These are phyloP conservation scores for Siphonodentalium dalli DNA, from an alignment of 2,888 invertebrate genomes.

Conservation along the genomic window DNA sequence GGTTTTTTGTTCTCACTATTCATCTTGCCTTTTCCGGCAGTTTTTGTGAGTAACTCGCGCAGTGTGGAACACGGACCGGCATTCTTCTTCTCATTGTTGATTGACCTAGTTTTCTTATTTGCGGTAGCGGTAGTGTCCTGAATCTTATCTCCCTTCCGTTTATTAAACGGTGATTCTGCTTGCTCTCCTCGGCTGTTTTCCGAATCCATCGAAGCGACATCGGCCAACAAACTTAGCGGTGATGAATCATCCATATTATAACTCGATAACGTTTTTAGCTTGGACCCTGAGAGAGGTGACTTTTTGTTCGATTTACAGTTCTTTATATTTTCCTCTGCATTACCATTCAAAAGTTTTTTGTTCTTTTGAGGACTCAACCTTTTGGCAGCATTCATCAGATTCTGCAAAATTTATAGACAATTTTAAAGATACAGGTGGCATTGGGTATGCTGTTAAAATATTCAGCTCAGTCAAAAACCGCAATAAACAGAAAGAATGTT, in stretches of 20 bases:
- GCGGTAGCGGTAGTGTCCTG: slow-evolving; percentile 39
- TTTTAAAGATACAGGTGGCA: too few relatives aligned
- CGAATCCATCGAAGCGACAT: slow-evolving; percentile 72
- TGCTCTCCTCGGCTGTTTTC: slow-evolving; percentile 46
- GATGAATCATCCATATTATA: slow-evolving; percentile 48
- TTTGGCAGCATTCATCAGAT: slow-evolving; percentile 50
- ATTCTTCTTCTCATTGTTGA: slow-evolving; percentile 42
- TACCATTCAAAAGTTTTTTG: slow-evolving; percentile 58
- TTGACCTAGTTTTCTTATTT: slow-evolving; percentile 23
- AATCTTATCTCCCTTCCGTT: slow-evolving; percentile 36
- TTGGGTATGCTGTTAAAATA: too few relatives aligned
- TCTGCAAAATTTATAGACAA: slow-evolving; percentile 31
- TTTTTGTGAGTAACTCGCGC: slow-evolving; percentile 80
- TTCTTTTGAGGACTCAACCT: slow-evolving; percentile 39
- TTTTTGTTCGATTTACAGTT: slow-evolving; percentile 35
- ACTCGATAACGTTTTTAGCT: slow-evolving; percentile 30
- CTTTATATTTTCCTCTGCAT: slow-evolving; percentile 46
- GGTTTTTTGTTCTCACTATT: slow-evolving; percentile 71
- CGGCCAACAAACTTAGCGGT: slow-evolving; percentile 74
- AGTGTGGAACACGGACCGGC: slow-evolving; percentile 77
- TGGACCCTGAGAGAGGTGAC: slow-evolving; percentile 35
- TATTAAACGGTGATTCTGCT: slow-evolving; percentile 39
- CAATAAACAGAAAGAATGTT: too few relatives aligned
- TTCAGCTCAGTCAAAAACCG: too few relatives aligned
- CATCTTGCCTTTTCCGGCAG: slow-evolving; percentile 68